phyloP scores from a whole-genome alignment of 1,140 invertebrate genomes.

The Battus philenor region DNA sequence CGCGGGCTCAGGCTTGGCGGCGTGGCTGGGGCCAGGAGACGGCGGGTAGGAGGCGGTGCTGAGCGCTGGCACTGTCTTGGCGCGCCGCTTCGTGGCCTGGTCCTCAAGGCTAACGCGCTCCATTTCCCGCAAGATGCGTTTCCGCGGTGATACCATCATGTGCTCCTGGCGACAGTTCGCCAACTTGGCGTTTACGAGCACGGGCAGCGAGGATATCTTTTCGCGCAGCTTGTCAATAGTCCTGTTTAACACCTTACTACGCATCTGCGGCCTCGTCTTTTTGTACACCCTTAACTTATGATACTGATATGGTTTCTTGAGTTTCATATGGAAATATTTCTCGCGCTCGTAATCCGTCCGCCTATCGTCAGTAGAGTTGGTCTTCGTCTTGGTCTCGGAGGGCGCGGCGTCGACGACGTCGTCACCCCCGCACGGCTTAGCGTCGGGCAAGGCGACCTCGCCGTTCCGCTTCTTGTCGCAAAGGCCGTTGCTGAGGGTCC shows the following conservation, averaged over 20 bases:
- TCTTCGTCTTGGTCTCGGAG: constrained; percentile 33
- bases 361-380: constrained; percentile 40
- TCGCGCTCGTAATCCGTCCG: constrained; percentile 59
- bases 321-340: constrained; percentile 69
- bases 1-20: constrained; percentile 29
- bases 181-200: constrained; percentile 64
- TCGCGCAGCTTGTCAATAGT: constrained; percentile 72
- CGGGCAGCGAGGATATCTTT: constrained; percentile 56
- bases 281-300: constrained; percentile 71
- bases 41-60: constrained; percentile 60
- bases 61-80: constrained; percentile 65
- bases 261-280: constrained; percentile 53
- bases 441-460: constrained; percentile 38
- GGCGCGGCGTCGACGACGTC: constrained; percentile 52
- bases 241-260: constrained; percentile 55
- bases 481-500: constrained; percentile 64
- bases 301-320: constrained; percentile 72
- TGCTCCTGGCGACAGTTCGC: constrained; percentile 67
- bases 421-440: constrained; percentile 29
- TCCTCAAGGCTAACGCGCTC: constrained; percentile 85
- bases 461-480: constrained; percentile 49
- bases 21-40: constrained; percentile 54
- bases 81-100: constrained; percentile 61
- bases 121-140: constrained; percentile 83
- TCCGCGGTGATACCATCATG: constrained; percentile 81